phyloP scores from a whole-genome alignment of 2,113 vertebrate genomes.

The Lota lota region DNA sequence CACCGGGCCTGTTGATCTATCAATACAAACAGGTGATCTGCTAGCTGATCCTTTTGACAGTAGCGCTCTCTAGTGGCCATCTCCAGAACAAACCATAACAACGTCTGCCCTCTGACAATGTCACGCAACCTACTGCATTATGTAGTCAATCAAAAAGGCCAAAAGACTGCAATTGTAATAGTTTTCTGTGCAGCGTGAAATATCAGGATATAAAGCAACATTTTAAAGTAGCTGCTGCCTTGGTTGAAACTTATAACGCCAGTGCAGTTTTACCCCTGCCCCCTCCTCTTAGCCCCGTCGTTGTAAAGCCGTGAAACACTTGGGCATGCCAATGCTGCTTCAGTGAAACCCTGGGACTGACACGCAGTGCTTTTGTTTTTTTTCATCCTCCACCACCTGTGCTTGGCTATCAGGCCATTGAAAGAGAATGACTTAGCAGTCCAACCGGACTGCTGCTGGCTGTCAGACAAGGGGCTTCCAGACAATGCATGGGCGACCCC shows the following conservation, averaged over 20 bases:
- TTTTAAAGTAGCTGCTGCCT: no score
- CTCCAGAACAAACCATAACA: neutral
- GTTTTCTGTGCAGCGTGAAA: neutral
- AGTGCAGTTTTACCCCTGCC: neutral
- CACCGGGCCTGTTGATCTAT: neutral
- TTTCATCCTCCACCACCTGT: slow-evolving; percentile 67
- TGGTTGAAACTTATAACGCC: no score
- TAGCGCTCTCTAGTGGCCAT: slow-evolving; percentile 50
- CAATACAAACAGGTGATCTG: neutral
- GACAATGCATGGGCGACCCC: slow-evolving; percentile 29
- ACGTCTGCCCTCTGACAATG: neutral
- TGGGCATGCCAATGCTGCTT: slow-evolving; percentile 11
- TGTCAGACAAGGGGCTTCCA: slow-evolving; percentile 51
- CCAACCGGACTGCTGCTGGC: slow-evolving; percentile 15
- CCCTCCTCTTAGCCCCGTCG: neutral
- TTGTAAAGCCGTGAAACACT: slow-evolving; percentile 21
- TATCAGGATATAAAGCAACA: neutral
- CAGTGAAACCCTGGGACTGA: slow-evolving; percentile 43
- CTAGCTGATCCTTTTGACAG: slow-evolving; percentile 2
- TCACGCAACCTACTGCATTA: neutral
- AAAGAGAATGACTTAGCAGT: slow-evolving; percentile 32
- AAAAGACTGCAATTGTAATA: neutral
- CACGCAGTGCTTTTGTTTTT: slow-evolving; percentile 59
- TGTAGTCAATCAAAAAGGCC: neutral
- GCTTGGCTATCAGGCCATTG: slow-evolving; percentile 56